Evolutionary conservation across 2,113 vertebrate species (phyloP).

Genomic region (Perca flavescens): DNA sequence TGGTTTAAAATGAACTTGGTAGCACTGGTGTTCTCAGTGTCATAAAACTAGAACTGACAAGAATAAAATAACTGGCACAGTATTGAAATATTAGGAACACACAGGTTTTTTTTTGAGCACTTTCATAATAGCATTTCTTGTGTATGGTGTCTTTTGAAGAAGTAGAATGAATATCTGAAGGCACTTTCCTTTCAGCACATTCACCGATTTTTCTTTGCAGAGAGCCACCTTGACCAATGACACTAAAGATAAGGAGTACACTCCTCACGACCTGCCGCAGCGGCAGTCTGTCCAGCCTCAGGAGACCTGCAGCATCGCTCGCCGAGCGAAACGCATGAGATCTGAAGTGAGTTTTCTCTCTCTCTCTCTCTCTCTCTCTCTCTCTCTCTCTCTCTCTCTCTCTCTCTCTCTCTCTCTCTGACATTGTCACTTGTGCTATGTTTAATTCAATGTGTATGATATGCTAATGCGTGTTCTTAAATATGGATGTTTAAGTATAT

Average conservation of each 20-base stretch:
- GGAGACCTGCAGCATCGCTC: slow-evolving; percentile 91
- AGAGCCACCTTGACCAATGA: slow-evolving; percentile 92
- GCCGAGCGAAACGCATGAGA: slow-evolving; percentile 92
- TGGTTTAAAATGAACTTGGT: not conserved
- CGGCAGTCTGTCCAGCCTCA: slow-evolving; percentile 91
- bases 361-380: not conserved
- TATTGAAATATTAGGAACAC: not conserved
- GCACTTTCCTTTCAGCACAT: not conserved
- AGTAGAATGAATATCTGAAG: not conserved
- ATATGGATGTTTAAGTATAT: not conserved
- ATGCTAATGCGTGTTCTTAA: not conserved
- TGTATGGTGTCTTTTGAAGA: not conserved
- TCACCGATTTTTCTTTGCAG: slow-evolving; percentile 69
- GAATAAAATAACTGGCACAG: not conserved
- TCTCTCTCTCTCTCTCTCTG: slow-evolving; percentile 4
- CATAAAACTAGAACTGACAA: not conserved
- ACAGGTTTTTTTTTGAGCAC: no score
- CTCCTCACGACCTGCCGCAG: slow-evolving; percentile 94
- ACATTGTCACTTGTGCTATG: not conserved
- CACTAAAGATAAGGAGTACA: slow-evolving; percentile 97
- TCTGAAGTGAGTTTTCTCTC: slow-evolving; percentile 91
- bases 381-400: not conserved
- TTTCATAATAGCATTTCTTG: not conserved
- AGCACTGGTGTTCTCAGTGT: not conserved
- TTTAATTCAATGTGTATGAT: not conserved